Conservation (phyloP, 2,888 invertebrate genomes). For the Rhingia rostrata region DNA sequence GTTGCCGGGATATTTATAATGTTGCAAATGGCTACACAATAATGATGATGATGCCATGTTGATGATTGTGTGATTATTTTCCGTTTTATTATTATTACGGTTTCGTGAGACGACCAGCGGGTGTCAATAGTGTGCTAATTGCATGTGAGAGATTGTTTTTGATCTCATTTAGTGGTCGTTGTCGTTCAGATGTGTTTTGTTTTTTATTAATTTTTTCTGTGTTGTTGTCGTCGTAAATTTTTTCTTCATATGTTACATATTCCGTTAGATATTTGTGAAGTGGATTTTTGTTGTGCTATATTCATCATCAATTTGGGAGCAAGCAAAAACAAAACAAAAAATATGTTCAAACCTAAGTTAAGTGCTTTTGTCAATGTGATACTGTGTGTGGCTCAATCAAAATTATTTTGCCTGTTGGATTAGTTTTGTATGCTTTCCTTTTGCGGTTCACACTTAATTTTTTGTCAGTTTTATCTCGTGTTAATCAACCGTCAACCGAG, state of each 20-base stretch:
- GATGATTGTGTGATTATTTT: constrained; percentile 69
- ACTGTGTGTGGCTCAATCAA: constrained; percentile 64
- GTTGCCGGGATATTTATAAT: constrained; percentile 69
- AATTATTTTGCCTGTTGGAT: constrained; percentile 47
- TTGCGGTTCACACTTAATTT: constrained; percentile 30
- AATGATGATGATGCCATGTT: constrained; percentile 61
- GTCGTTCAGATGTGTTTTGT: constrained; percentile 74
- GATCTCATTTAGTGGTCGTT: constrained; percentile 71
- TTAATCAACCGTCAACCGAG: constrained; percentile 65
- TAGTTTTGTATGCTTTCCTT: constrained; percentile 14
- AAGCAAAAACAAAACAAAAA: constrained; percentile 9
- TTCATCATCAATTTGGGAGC: constrained; percentile 40
- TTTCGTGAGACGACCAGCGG: constrained; percentile 74
- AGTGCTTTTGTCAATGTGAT: constrained; percentile 45
- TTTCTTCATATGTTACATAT: too few species aligned
- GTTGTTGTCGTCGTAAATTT: too few species aligned
- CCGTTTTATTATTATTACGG: constrained; percentile 74
- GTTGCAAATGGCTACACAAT: constrained; percentile 38
- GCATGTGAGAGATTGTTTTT: constrained; percentile 76
- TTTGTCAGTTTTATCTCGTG: constrained; percentile 64
- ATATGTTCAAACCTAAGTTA: constrained; percentile 15
- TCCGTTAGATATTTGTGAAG: constrained; percentile 28
- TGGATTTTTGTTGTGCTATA: constrained; percentile 24
- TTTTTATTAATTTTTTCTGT: too few species aligned
- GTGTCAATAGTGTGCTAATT: constrained; percentile 77